phyloP scores from a whole-genome alignment of 2,888 invertebrate genomes.

The Lysandra bellargus region DNA sequence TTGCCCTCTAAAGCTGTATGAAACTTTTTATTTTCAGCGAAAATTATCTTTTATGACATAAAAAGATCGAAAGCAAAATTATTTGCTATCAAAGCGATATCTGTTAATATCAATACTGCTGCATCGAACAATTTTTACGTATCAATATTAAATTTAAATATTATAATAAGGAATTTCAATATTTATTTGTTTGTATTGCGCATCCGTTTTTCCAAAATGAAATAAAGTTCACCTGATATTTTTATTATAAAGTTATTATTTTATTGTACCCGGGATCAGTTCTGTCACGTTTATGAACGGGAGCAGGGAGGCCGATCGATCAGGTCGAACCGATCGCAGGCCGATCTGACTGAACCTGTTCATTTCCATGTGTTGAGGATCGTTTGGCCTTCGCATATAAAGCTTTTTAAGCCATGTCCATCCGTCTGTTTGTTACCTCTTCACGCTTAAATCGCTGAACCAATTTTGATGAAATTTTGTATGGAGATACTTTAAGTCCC shows the following conservation, averaged over 20 bases:
- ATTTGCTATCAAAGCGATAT: background rate
- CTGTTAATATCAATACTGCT: constrained; percentile 34
- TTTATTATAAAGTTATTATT: background rate
- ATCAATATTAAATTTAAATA: constrained; percentile 7
- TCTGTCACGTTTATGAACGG: no score
- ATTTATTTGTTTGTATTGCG: background rate
- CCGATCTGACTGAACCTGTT: no score
- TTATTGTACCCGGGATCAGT: no score
- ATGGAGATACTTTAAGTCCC: no score
- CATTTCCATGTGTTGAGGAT: no score
- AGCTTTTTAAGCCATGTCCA: no score
- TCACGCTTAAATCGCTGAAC: no score
- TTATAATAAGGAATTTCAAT: background rate
- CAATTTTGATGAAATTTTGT: no score
- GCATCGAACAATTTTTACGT: constrained; percentile 15
- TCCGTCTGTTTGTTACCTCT: no score
- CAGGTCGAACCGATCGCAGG: no score
- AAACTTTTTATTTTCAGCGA: background rate
- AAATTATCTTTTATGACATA: background rate
- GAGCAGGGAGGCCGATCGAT: no score
- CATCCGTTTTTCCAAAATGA: background rate
- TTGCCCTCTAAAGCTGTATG: background rate
- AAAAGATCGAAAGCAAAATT: background rate
- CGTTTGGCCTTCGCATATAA: no score
- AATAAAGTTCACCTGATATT: background rate